Evolutionary conservation across 2,113 vertebrate genomes (phyloP).

Genomic region (Corydoras maculifer): DNA sequence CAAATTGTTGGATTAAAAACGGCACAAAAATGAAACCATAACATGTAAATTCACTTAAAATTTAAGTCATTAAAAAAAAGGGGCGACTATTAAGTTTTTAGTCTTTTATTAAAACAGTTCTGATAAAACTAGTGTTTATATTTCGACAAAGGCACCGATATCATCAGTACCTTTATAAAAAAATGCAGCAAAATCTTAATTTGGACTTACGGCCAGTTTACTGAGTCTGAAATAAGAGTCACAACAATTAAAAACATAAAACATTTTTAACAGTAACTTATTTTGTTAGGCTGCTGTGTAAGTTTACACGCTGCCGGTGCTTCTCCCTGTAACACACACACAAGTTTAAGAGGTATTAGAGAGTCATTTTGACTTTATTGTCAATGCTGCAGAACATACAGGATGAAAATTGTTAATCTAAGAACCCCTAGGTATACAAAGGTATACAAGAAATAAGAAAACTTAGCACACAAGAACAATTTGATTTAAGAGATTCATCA

Average conservation of each 20-base stretch:
- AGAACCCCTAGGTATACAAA: too few relatives aligned
- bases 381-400: too few relatives aligned
- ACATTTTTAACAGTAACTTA: slow-evolving; percentile 45
- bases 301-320: slow-evolving; percentile 58
- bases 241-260: slow-evolving; percentile 2
- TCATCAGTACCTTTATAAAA: not conserved
- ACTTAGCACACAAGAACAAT: too few relatives aligned
- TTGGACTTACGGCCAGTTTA: not conserved
- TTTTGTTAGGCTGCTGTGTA: slow-evolving; percentile 29
- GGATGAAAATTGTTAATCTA: too few relatives aligned
- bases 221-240: not conserved
- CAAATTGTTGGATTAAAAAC: too few relatives aligned
- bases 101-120: not conserved
- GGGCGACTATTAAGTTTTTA: not conserved
- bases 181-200: not conserved
- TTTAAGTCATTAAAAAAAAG: not conserved
- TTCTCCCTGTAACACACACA: slow-evolving; percentile 57
- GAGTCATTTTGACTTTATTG: too few relatives aligned
- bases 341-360: too few relatives aligned
- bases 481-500: too few relatives aligned
- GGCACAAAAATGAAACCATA: too few relatives aligned
- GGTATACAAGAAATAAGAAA: too few relatives aligned
- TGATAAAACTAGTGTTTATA: not conserved
- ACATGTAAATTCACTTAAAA: not conserved
- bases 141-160: not conserved